Evolutionary conservation across 2,797 vertebrate species (phyloP), one percentile per base, ranked within the genome.

Genomic region (Halcyon smyrnensis): DNA sequence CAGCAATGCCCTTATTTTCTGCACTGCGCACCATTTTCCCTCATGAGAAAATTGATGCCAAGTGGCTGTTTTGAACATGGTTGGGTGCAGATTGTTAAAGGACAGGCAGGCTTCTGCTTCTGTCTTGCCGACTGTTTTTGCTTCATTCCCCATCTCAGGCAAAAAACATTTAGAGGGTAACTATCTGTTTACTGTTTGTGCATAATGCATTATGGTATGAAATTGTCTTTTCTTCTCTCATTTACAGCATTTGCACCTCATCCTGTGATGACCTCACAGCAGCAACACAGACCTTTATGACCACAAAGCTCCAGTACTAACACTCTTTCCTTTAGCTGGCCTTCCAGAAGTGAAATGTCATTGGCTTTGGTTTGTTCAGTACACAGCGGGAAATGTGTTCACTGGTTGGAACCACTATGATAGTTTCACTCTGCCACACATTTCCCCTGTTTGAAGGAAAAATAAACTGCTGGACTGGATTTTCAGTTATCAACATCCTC

Each of bases 61-160:
- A 89, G 86, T 94, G 90, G 68, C 86, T 73, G 64, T 92, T 97
- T 80, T 82, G 88, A 92, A 74, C 71, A 71, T 11, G 57, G 71
- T 11, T 85, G 71, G 83, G 57, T 93, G 68, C 81, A 93, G 84
- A 90, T 75, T 87, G 64, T 57, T 85, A 53, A 54, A 95, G 77
- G n/a, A 83, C 70, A 92, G 78, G 46, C 37, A 51, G 65, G 78
- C 19, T 90, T 69, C 74, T 87, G 67, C 45, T 89, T 79, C 90
- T 64, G 67, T 62, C 74, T 92, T 85, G 45, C 75, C 57, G 83
- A 32, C 53, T 91, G 2, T 80, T 92, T 93, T 85, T 92, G 71
- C 65, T 81, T 92, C 80, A 71, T 92, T 89, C 78, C 17, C 34
- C 39, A 71, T 85, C 76, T 90, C 90, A 53, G 83, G 54, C 39